Base-by-base conservation (phyloP, 2,888 invertebrate genomes). In the Polydesmus complanatus region DNA sequence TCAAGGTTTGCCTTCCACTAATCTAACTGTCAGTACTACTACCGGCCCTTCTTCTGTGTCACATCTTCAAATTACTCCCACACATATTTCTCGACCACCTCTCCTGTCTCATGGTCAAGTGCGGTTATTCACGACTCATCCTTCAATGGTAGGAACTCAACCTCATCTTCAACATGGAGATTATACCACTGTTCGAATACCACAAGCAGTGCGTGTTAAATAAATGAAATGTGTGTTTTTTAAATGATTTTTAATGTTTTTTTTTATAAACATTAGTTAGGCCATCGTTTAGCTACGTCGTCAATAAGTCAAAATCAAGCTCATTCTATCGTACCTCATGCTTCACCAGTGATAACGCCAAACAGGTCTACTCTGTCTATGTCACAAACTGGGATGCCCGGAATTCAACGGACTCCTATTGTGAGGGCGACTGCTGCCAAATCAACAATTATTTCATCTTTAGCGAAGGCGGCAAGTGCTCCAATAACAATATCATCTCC, bases 1-100 rank as follows among this genome's bases (percentile, higher is more conserved):
- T 56, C 81, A 84, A 50, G 81, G 81, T 70, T 78, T 81, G 51
- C 68, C 64, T 27, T 62, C 56, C 19, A 64, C 56, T 25, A 5
- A 5, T 37, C 8, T 37, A 37, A 14, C 37, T 8, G 5, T 14
- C 8, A 14, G 37, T 37, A 14, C 37, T 14, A 37, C 37, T 8
- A 37, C 37, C 37, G 37, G 37, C 37, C 63, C 60, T 52, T 58
- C 61, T 37, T 58, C 60, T 14, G 61, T 64, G n/a, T 62, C 67
- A 27, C 62, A 63, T 57, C 64, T 65, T 53, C 67, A 66, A 49
- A 65, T 67, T 52, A 54, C 49, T 49, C 37, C 21, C 27, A 19
- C 21, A 47, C 14, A 22, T 3, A 18, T 3, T 19, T 63, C 61
- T 27, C 53, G 47, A 27, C 59, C 54, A 54, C n/a, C 53, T 49